Conservation (phyloP, 2,113 vertebrate genomes). For the Larimichthys crocea region DNA sequence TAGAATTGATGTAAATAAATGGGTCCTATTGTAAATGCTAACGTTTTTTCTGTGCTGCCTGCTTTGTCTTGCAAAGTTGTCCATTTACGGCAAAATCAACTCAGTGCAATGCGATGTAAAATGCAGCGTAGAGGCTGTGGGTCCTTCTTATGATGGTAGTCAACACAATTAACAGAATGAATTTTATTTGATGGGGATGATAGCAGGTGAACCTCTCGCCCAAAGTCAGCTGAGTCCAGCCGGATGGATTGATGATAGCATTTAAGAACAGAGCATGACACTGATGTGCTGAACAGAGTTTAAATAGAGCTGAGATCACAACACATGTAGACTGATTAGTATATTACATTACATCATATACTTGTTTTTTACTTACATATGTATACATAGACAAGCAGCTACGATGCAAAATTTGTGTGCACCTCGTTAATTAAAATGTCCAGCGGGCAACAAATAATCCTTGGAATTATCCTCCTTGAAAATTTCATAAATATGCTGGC, state of each 20-base stretch:
- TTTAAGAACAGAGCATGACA: no score
- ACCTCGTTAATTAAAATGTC: neutral
- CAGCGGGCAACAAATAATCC: neutral
- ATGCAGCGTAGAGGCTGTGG: neutral
- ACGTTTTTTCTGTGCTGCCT: constrained; percentile 7
- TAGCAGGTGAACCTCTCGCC: no score
- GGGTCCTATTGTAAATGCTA: constrained; percentile 17
- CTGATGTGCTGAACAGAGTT: no score
- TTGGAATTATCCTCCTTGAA: neutral
- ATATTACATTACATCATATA: neutral
- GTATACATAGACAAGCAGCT: neutral
- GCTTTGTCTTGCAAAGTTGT: neutral
- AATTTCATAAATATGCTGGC: neutral
- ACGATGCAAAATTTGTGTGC: neutral
- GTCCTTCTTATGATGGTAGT: neutral
- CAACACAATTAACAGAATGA: no score
- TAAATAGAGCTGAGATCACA: no score
- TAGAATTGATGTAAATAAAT: constrained; percentile 46
- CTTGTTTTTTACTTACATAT: neutral
- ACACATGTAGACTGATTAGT: no score
- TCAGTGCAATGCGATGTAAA: neutral
- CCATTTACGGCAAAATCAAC: neutral
- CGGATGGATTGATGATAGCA: no score
- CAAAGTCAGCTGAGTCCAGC: no score
- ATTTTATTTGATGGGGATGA: no score